These are phyloP conservation scores for Sylvia borin DNA, from an alignment of 2,797 vertebrate species.

Conservation along the genomic window DNA sequence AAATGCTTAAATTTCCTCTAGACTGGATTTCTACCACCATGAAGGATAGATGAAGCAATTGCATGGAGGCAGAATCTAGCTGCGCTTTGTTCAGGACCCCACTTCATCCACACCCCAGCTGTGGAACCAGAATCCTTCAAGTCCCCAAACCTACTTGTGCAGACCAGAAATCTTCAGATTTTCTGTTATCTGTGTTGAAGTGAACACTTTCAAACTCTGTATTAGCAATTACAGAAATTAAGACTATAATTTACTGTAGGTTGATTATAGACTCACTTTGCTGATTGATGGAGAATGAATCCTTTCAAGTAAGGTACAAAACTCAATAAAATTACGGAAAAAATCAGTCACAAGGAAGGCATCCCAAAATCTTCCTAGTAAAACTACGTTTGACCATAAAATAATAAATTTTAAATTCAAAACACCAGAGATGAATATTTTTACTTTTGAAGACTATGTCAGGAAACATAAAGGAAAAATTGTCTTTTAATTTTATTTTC, in stretches of 20 bases:
- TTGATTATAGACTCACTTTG: not conserved
- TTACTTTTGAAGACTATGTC: not conserved
- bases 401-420: not conserved
- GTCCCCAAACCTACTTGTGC: not conserved
- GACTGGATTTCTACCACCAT: not conserved
- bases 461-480: not conserved
- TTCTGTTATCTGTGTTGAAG: not conserved
- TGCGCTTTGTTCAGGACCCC: fast-evolving
- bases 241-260: not conserved
- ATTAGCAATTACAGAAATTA: not conserved
- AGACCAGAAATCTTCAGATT: not conserved
- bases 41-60: not conserved
- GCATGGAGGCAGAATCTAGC: not conserved
- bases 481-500: not conserved
- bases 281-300: not conserved
- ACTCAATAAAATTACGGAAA: not conserved
- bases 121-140: not conserved
- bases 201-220: not conserved
- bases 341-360: not conserved
- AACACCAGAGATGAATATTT: not conserved
- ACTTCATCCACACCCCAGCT: not conserved
- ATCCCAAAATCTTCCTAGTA: not conserved
- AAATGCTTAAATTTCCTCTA: not conserved
- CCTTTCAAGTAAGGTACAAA: not conserved
- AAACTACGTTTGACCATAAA: not conserved